These are phyloP conservation scores for fruit fly (Drosophila melanogaster) DNA, from an alignment of 1,140 invertebrate species.

Conservation along the genomic window DNA sequence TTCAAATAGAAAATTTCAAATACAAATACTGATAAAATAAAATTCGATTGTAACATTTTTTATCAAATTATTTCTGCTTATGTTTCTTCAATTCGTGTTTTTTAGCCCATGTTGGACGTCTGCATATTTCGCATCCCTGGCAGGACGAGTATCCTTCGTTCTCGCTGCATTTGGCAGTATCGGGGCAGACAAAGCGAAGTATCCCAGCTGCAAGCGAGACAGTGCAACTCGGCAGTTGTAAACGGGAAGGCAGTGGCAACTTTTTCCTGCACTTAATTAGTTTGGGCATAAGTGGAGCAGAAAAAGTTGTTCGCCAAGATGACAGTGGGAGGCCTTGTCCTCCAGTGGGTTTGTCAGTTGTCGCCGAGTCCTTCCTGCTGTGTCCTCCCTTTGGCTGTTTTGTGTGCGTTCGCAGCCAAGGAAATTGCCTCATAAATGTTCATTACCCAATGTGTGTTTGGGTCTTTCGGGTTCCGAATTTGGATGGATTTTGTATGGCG, in stretches of 20 bases:
- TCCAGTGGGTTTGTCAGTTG: constrained; percentile 62
- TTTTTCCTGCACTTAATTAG: constrained; percentile 83
- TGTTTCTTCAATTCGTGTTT: no score
- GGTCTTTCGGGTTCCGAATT: constrained; percentile 25
- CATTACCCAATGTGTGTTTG: constrained; percentile 63
- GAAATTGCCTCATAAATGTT: constrained; percentile 83
- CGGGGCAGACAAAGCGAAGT: constrained; percentile 48
- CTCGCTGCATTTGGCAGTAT: constrained; percentile 24
- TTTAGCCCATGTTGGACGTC: no score
- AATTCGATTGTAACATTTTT: no score
- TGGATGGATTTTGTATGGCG: constrained; percentile 34
- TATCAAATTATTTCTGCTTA: no score
- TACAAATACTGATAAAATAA: background rate
- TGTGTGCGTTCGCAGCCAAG: constrained; percentile 60
- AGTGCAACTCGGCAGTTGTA: constrained; percentile 52
- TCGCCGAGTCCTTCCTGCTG: constrained; percentile 15
- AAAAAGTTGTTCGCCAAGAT: constrained; percentile 71
- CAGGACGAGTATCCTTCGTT: background rate
- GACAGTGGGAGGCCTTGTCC: constrained; percentile 12
- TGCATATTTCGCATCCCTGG: constrained; percentile 3
- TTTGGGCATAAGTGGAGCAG: constrained; percentile 83
- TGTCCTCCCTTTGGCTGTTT: constrained; percentile 6
- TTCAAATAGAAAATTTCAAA: no score
- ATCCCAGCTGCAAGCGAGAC: constrained; percentile 15
- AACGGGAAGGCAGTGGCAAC: constrained; percentile 76